Evolutionary conservation across 2,797 vertebrate species (phyloP), one percentile per base, ranked within the genome.

Genomic region (Muscicapa comitata): DNA sequence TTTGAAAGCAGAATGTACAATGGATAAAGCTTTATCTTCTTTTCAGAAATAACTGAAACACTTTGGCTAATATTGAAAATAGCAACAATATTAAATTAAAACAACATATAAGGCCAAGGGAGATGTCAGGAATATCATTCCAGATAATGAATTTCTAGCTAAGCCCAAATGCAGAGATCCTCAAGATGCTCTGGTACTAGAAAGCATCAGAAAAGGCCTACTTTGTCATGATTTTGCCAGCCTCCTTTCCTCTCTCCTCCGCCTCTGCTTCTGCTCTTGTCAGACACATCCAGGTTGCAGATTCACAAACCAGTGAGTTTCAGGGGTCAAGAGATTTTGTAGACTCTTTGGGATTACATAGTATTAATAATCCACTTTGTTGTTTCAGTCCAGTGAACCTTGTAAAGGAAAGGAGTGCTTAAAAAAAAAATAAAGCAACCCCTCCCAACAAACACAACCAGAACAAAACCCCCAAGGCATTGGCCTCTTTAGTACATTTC

Each of bases 351-450:
- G 31, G n/a, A 81, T 88, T 75, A 47, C 31, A 35, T 0, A 35
- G 59, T 65, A 94, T 77, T 86, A 91, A 86, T 86, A 86, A 80
- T 70, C 54, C 47, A 25, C 40, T 82, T 66, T 59, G 31, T 74
- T 72, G 33, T 84, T 91, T 61, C 43, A 84, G 81, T 66, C 58
- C 54, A 62, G 35, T 63, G 77, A 79, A 81, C 91, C 83, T 92
- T 78, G 62, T 21, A 20, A 68, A 72, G n/a, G 37, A 70, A 90
- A 81, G 2, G 47, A 54, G 21, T 20, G 3, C 50, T 90, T 51
- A 38, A 76, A 25, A 58, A 31, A 26, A 24, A 45, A 42, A 21
- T 12, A 38, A 62, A 33, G 5, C 45, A 67, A 6, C 8, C 2
- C 9, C 18, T 11, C 11, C 5, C 15, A 17, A 19, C 16, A 75